These are phyloP conservation scores for Xenus cinereus DNA, from an alignment of 2,113 vertebrate species.

Conservation along the genomic window DNA sequence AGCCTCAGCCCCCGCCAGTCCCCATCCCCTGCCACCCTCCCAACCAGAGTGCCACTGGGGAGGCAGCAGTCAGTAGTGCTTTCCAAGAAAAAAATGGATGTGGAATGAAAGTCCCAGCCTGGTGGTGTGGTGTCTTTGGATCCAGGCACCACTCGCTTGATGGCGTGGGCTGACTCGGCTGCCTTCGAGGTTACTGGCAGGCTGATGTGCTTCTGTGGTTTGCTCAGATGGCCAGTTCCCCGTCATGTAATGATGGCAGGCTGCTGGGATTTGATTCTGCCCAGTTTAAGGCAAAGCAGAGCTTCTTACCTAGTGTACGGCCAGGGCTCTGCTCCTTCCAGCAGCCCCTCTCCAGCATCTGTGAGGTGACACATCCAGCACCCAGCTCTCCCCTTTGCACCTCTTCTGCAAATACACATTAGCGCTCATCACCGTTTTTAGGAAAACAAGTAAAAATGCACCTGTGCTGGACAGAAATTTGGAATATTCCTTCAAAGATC, in stretches of 20 bases:
- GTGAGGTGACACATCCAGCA: background rate
- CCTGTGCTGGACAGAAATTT: background rate
- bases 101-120: background rate
- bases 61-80: background rate
- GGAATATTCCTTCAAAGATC: background rate
- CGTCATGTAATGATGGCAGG: accelerated
- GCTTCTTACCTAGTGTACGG: background rate
- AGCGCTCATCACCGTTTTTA: background rate
- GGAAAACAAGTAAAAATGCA: background rate
- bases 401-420: background rate
- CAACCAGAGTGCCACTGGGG: background rate
- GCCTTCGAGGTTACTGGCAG: background rate
- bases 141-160: background rate
- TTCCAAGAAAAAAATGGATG: background rate
- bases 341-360: background rate
- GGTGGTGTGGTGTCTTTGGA: background rate
- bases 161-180: background rate
- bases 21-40: background rate
- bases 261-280: background rate
- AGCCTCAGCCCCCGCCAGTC: background rate
- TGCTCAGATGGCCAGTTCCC: background rate
- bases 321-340: background rate
- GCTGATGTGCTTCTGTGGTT: background rate
- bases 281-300: background rate
- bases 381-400: background rate